Evolutionary conservation across 2,113 vertebrate species (phyloP).

Genomic region (Symphodus melops): DNA sequence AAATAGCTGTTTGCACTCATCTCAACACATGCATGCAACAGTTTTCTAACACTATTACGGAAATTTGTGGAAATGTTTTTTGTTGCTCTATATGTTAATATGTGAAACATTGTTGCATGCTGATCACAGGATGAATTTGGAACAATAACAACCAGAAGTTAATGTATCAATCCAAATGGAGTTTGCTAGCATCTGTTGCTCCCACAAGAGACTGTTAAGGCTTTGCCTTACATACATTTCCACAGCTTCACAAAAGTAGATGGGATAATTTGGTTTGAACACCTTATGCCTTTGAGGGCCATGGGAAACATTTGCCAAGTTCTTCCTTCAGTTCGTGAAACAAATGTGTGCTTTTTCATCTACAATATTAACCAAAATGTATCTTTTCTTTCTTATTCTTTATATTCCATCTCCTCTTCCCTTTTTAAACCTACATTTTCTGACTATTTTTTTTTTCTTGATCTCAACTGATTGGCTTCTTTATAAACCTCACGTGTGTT

Average conservation of each 20-base stretch:
- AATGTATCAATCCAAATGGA: slow-evolving; percentile 35
- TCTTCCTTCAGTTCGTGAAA: neutral
- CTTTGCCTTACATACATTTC: slow-evolving; percentile 32
- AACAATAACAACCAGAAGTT: slow-evolving; percentile 8
- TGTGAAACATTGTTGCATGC: neutral
- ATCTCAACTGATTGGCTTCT: too few relatives aligned
- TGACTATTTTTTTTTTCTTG: too few relatives aligned
- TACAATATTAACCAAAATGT: slow-evolving; percentile 26
- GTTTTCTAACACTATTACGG: neutral
- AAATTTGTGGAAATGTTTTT: neutral
- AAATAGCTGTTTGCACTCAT: neutral
- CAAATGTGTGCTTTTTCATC: neutral
- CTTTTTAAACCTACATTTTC: neutral
- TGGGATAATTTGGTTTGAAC: slow-evolving; percentile 16
- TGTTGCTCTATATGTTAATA: neutral
- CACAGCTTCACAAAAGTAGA: slow-evolving; percentile 10
- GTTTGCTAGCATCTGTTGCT: slow-evolving; percentile 46
- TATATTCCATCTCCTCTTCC: neutral
- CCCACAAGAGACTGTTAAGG: slow-evolving; percentile 20
- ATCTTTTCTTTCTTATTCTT: neutral
- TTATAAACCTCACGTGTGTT: neutral
- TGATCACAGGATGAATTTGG: slow-evolving; percentile 4
- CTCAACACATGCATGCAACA: slow-evolving; percentile 36
- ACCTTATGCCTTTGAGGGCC: slow-evolving; percentile 9
- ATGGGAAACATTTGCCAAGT: slow-evolving; percentile 9